A percentile compares a stretch with the other conserved stretches of the same genome.
Evolutionary conservation across 2,113 vertebrate genomes (phyloP).

Genomic region (Excalfactoria chinensis): DNA sequence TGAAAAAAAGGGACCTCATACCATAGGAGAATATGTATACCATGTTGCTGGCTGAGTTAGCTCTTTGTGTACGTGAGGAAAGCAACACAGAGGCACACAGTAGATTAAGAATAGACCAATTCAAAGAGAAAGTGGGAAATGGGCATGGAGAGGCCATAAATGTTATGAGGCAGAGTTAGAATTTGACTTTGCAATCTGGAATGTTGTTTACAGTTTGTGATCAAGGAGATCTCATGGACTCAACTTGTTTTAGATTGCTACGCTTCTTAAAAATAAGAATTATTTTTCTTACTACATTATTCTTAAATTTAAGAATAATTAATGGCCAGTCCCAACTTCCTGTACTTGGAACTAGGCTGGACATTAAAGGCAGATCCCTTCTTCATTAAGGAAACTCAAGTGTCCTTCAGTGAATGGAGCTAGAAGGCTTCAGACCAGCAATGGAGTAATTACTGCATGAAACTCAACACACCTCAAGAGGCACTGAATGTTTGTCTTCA

Average conservation of each 20-base stretch:
- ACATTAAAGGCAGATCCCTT: neutral
- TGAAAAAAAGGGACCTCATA: neutral
- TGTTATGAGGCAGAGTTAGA: neutral
- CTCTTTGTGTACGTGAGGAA: neutral
- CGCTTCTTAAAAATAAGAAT: neutral
- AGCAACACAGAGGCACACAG: neutral
- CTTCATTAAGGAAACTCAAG: neutral
- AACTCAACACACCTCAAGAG: neutral
- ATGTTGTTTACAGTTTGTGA: neutral
- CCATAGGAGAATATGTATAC: accelerated
- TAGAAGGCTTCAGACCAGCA: neutral
- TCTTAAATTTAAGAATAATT: too few species aligned
- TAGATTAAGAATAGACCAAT: neutral
- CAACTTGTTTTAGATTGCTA: neutral
- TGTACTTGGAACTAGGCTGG: neutral
- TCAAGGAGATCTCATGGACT: neutral
- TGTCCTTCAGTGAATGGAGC: neutral
- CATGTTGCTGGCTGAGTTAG: neutral
- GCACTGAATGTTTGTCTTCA: neutral
- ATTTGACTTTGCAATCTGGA: neutral
- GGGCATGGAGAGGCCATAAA: neutral
- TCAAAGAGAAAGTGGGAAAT: neutral
- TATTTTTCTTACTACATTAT: neutral
- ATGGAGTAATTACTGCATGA: neutral
- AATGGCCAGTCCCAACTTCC: neutral